Percentiles rank a stretch among this genome's conserved stretches.
Evolutionary conservation across 2,888 invertebrate species (phyloP).

Genomic region (Chrysomela aeneicollis): DNA sequence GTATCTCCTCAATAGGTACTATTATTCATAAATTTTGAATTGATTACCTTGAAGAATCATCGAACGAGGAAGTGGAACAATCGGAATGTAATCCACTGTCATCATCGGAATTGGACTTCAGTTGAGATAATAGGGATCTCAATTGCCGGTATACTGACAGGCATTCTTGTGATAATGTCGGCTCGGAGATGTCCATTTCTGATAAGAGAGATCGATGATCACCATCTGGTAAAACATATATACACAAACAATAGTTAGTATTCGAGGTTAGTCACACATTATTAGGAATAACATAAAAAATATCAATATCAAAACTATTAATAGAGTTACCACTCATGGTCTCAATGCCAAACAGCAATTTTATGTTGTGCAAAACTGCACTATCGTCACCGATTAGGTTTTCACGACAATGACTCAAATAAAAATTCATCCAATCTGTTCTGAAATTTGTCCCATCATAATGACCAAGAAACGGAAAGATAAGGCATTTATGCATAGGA

Average conservation of each 20-base stretch:
- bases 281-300: neutral
- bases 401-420: too few relatives aligned
- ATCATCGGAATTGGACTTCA: constrained; percentile 80
- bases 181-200: constrained; percentile 86
- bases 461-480: too few relatives aligned
- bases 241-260: constrained; percentile 31
- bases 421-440: too few relatives aligned
- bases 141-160: constrained; percentile 78
- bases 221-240: constrained; percentile 43
- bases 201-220: constrained; percentile 78
- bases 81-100: constrained; percentile 78
- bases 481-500: too few relatives aligned
- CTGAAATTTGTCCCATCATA: too few relatives aligned
- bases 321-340: too few relatives aligned
- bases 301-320: too few relatives aligned
- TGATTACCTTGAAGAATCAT: constrained; percentile 57
- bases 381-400: too few relatives aligned
- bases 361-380: too few relatives aligned
- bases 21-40: too few relatives aligned
- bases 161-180: constrained; percentile 67
- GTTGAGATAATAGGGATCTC: constrained; percentile 74
- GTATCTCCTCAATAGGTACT: neutral
- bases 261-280: constrained; percentile 29
- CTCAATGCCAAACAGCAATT: too few relatives aligned
- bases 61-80: constrained; percentile 71